Evolutionary conservation across 2,113 vertebrate species (phyloP).

Genomic region (Pomatorhinus ruficollis): DNA sequence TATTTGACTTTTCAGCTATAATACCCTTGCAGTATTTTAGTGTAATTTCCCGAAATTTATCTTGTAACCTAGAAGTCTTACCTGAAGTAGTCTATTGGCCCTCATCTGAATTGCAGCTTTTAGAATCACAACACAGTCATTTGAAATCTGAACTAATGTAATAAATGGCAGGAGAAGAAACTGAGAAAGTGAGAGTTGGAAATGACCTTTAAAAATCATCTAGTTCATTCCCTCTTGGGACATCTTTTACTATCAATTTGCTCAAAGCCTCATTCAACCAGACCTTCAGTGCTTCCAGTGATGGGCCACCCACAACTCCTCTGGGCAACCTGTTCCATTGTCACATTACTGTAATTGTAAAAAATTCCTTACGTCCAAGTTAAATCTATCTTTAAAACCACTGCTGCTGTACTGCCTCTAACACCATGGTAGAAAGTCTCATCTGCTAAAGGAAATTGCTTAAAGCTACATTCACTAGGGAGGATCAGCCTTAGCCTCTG

Average conservation of each 20-base stretch:
- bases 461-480: rapidly evolving
- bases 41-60: neutral
- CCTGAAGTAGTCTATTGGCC: neutral
- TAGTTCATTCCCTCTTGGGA: neutral
- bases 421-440: neutral
- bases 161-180: neutral
- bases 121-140: neutral
- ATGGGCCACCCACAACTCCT: neutral
- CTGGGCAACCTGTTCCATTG: neutral
- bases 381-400: neutral
- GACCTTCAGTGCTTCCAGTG: neutral
- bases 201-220: neutral
- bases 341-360: neutral
- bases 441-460: neutral
- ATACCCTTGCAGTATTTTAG: neutral
- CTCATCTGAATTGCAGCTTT: neutral
- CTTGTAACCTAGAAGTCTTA: neutral
- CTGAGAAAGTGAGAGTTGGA: neutral
- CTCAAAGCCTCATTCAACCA: neutral
- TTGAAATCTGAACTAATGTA: neutral
- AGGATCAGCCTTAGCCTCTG: neutral
- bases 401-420: neutral
- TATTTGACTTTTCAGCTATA: neutral
- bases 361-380: neutral
- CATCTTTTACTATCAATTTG: neutral